Conservation (phyloP, 2,888 invertebrate genomes). For the Ormyrus rosae region DNA sequence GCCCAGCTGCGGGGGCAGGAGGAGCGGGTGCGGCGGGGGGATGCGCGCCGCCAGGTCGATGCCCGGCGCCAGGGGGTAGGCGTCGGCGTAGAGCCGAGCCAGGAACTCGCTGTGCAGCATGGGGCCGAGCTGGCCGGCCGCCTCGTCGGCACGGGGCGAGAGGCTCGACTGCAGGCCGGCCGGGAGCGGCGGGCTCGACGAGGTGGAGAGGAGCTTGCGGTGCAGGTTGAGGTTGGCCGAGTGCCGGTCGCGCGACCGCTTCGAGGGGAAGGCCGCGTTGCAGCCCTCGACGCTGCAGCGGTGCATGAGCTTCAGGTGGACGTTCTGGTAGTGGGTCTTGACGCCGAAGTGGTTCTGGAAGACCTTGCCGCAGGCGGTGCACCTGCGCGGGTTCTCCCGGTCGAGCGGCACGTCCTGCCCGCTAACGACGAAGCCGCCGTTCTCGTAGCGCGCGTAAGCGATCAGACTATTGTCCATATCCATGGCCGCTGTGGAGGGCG, state of each 20-base stretch:
- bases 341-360: constrained; percentile 96
- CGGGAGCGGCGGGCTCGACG: constrained; percentile 77
- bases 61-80: constrained; percentile 76
- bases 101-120: constrained; percentile 88
- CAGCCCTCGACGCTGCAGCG: constrained; percentile 96
- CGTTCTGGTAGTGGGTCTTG: constrained; percentile 96
- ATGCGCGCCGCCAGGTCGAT: constrained; percentile 71
- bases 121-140: constrained; percentile 69
- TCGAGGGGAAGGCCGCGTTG: constrained; percentile 95
- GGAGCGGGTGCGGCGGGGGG: constrained; percentile 79
- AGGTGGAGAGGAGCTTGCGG: constrained; percentile 89
- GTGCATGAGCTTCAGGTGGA: constrained; percentile 96
- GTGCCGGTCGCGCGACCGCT: constrained; percentile 93
- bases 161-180: constrained; percentile 27
- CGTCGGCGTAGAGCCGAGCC: constrained; percentile 85
- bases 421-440: constrained; percentile 83
- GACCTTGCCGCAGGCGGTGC: constrained; percentile 93
- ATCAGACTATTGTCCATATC: constrained; percentile 74
- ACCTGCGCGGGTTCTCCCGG: constrained; percentile 92
- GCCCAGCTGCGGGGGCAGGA: constrained; percentile 80
- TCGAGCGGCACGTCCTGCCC: constrained; percentile 93
- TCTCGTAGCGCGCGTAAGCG: constrained; percentile 84
- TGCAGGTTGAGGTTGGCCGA: constrained; percentile 94
- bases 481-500: constrained; percentile 75
- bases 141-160: constrained; percentile 76